Percentiles rank a stretch among this genome's conserved stretches.
Conservation (phyloP, 2,113 vertebrate species). For the Daboia siamensis region DNA sequence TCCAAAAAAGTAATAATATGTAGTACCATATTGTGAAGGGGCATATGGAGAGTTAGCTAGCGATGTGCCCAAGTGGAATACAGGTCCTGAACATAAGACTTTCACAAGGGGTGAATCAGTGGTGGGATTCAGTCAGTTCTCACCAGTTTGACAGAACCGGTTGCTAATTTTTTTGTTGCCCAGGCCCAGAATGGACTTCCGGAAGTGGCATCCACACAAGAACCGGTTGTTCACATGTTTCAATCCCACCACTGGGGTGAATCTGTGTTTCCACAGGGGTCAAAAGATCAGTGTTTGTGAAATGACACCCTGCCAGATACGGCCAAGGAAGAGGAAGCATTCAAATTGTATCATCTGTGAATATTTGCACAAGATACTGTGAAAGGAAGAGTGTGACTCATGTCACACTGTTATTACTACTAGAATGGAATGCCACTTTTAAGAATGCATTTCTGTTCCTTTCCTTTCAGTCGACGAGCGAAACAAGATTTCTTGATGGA, state of each 20-base stretch:
- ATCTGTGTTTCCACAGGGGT: not conserved
- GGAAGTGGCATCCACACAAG: too few species aligned
- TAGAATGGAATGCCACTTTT: constrained; percentile 26
- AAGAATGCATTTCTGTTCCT: not conserved
- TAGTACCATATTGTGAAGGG: not conserved
- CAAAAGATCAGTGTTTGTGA: not conserved
- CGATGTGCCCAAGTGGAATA: not conserved
- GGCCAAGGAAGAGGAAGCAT: constrained; percentile 21
- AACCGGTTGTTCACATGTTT: too few species aligned
- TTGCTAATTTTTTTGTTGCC: too few species aligned
- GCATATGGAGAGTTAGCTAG: not conserved
- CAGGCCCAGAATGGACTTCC: too few species aligned
- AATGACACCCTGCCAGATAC: not conserved
- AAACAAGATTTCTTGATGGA: not conserved
- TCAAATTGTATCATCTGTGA: constrained; percentile 40
- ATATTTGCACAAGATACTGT: constrained; percentile 48
- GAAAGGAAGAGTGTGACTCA: constrained; percentile 38
- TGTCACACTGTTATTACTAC: constrained; percentile 36
- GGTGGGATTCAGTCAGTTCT: too few species aligned
- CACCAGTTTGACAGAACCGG: too few species aligned
- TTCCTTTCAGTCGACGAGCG: not conserved
- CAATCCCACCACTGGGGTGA: too few species aligned
- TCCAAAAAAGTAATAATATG: not conserved
- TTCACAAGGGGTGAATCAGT: not conserved
- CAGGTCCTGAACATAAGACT: not conserved